Base-by-base conservation (phyloP, 2,888 invertebrate species). In the Clitarchus hookeri region DNA sequence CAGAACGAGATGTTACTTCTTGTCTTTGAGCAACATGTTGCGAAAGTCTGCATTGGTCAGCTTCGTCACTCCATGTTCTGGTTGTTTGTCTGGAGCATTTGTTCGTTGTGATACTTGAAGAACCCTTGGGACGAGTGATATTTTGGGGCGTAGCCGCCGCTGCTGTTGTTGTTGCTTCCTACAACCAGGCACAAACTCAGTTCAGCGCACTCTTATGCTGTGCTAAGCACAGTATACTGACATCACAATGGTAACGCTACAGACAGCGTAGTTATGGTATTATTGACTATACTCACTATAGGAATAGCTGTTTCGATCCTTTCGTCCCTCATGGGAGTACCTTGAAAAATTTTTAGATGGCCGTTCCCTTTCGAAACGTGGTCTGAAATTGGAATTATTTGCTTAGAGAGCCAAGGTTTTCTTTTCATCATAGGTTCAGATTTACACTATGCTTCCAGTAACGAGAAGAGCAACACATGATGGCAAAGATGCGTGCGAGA, bases 341-440 rank as follows among this genome's bases (percentile, higher is more conserved):
- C 65, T 65, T 65, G 65, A 65, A 65, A 65, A 65, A 65, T 16
- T 65, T 65, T 65, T 65, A 65, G 65, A 19, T 23, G 65, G 65
- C 23, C 65, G 65, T 65, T 65, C 65, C 19, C 65, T 65, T 65
- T 65, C 65, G 65, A 16, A 65, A 65, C 65, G 65, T 65, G 65
- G 65, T 65, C 65, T 65, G 65, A 65, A 65, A 65, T 65, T 65
- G 65, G 65, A 65, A 65, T 65, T 65, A 65, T 65, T 65, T 65
- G 11, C 65, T 65, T 65, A 65, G 65, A 65, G 19, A 65, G 23
- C 65, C 19, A 65, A 6, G 65, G 65, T 65, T 65, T 65, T 65
- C 65, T 65, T n/a, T n/a, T n/a, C n/a, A n/a, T n/a, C 65, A 65
- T 23, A 65, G 65, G 65, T 65, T 65, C 65, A 19, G 6, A 65